Base-by-base conservation (phyloP, 2,113 vertebrate genomes). In the Terrapene triunguis region DNA sequence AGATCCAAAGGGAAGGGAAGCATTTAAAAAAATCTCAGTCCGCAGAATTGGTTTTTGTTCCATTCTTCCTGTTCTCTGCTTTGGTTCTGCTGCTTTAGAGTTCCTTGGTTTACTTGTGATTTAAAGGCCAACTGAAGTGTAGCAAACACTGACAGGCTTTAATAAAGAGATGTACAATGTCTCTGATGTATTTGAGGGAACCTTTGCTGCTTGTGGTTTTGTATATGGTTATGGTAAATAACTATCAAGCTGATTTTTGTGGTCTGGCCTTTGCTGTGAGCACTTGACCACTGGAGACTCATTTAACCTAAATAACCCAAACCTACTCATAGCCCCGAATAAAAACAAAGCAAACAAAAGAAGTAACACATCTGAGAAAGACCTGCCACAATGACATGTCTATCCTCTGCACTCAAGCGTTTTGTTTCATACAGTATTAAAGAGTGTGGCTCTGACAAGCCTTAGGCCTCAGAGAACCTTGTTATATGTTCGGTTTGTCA, bases 201-300 rank as follows among this genome's bases (percentile, higher is more conserved):
- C 86, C 96, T 89, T 91, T 81, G 95, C 94, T 42, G 95, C 96
- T 91, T 98, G 98, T 97, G 98, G 98, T 98, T 98, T 98, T 98
- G 98, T 98, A 97, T 97, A 98, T 89, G 94, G 98, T 98, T 95
- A 98, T 98, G 97, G 97, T 98, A 98, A 98, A 98, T 98, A 98
- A 98, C 96, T 80, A 96, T 55, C 96, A 89, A 5, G 9, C 96
- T 98, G 98, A 97, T 97, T 96, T 89, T 74, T 98, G 98, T 97
- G 98, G 98, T 98, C 98, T 98, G 98, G 94, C 97, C 98, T 98
- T 97, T 96, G 93, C 96, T 80, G 92, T 14, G 82, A 81, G 94
- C 55, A 8, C 59, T 65, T 80, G 95, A 94, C 97, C 98, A 81
- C 97, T 48, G 84, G 97, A 96, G 97, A 97, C 97, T 95, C 95